Conservation (phyloP, 2,888 invertebrate genomes). For the Phania funesta region DNA sequence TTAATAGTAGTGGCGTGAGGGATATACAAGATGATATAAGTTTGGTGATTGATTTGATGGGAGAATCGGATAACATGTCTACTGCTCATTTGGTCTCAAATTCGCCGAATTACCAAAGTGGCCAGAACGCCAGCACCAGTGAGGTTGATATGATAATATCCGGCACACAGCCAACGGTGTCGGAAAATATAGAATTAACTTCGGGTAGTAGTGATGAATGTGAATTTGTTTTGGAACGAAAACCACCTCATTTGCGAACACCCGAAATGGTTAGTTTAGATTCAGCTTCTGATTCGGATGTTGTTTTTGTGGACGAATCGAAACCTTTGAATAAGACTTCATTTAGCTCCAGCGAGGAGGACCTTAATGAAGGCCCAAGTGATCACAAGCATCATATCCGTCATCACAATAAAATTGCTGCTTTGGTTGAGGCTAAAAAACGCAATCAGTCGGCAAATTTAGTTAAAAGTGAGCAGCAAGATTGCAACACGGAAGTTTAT, state of each 20-base stretch:
- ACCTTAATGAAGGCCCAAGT: conserved; percentile 53
- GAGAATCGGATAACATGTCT: conserved; percentile 69
- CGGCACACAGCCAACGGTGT: conserved; percentile 67
- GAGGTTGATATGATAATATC: conserved; percentile 26
- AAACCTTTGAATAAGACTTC: conserved; percentile 62
- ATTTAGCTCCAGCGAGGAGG: conserved; percentile 68
- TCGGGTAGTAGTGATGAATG: conserved; percentile 78
- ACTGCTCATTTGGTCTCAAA: conserved; percentile 58
- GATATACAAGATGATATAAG: conserved; percentile 46
- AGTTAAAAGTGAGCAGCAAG: conserved; percentile 55
- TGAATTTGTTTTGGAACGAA: conserved; percentile 79
- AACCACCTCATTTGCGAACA: conserved; percentile 80
- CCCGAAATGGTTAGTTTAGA: conserved; percentile 79
- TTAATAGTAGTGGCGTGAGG: conserved; percentile 28
- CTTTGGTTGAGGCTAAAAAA: conserved; percentile 52
- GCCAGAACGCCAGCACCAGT: conserved; percentile 21
- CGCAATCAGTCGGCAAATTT: conserved; percentile 44
- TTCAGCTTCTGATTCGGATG: conserved; percentile 79
- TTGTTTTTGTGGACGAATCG: conserved; percentile 77
- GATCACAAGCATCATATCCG: conserved; percentile 25
- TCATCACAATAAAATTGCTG: conserved; percentile 45
- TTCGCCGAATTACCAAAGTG: conserved; percentile 58
- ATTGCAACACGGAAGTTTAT: conserved; percentile 70
- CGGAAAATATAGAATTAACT: conserved; percentile 76
- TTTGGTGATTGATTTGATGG: conserved; percentile 72